Evolutionary conservation across 2,888 invertebrate genomes (phyloP), one percentile per base, ranked within the genome.

Genomic region (Melinaea menophilus): DNA sequence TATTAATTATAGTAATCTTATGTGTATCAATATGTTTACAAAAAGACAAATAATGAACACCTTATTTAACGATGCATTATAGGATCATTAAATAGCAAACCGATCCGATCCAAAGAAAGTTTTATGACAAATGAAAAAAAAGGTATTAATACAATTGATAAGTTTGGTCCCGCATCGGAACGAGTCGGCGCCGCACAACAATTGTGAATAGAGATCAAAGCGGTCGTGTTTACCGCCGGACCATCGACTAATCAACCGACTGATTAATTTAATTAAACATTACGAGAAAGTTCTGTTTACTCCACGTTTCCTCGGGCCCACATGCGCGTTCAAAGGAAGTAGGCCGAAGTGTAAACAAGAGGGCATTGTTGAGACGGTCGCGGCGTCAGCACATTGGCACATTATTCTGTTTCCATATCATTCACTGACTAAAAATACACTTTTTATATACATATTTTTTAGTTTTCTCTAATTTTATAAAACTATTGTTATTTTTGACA

Each of bases 191-290:
- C 59, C 72, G 66, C 67, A 73, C 72, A 84, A 86, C 86, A 84
- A 85, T 81, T 81, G 82, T 78, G 79, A 80, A 51, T 51, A 51
- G 79, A 81, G 86, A 89, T 90, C 89, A 90, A 89, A 90, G 89
- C 80, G 78, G 77, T 77, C 81, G 81, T 90, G 90, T 90, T 90
- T 90, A 90, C 88, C 82, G 82, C 85, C 84, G 81, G 80, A 82
- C 86, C 89, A 88, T 88, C 89, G 89, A 84, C 90, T 88, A 90
- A 90, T 90, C 90, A 89, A 85, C 86, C 87, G 81, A 84, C 89
- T 90, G 90, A 90, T 90, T 90, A 90, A 90, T 90, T 90, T 89
- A 90, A 90, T 90, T 90, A 90, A 90, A 90, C 90, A 90, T 90
- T 88, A 90, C 90, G 84, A 90, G 90, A 90, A 90, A 90, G 90